Percentiles rank a stretch among this genome's conserved stretches.
phyloP scores from a whole-genome alignment of 2,888 invertebrate species.

The Cheilosia scutellata region DNA sequence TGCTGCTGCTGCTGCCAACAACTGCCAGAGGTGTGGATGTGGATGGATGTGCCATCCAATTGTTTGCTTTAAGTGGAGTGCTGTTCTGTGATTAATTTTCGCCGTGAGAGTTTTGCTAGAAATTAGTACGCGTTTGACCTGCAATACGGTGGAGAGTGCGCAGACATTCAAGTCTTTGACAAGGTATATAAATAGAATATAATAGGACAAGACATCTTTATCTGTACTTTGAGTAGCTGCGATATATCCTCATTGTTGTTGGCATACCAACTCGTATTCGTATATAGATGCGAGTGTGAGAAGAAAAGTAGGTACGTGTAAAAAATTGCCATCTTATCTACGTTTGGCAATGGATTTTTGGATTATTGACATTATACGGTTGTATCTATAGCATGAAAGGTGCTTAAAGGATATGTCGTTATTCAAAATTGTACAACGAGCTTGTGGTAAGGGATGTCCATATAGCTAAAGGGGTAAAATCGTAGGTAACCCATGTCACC shows the following conservation, averaged over 20 bases:
- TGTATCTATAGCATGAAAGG: too few species aligned
- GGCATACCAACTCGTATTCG: conserved; percentile 1
- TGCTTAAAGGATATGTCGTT: too few species aligned
- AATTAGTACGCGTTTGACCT: conserved; percentile 73
- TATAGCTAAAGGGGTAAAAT: too few species aligned
- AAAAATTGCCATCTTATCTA: neutral
- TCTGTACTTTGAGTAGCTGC: conserved; percentile 22
- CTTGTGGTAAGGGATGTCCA: too few species aligned
- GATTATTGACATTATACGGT: neutral
- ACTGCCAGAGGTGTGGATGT: conserved; percentile 63
- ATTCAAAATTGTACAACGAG: too few species aligned
- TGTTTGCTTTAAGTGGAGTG: conserved; percentile 35
- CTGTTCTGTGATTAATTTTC: conserved; percentile 75
- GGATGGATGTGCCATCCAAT: conserved; percentile 73
- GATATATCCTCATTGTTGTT: neutral
- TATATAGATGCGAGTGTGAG: neutral
- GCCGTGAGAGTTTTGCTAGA: conserved; percentile 70
- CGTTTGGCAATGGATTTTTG: conserved; percentile 1
- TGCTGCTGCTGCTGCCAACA: conserved; percentile 23
- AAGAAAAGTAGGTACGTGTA: neutral
- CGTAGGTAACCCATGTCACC: too few species aligned
- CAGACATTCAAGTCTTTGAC: conserved; percentile 20
- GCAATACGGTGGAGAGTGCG: conserved; percentile 29
- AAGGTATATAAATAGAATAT: conserved; percentile 14
- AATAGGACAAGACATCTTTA: conserved; percentile 51